Evolutionary conservation across 2,113 vertebrate species (phyloP), one percentile per base, ranked within the genome.

Genomic region (Catharus bicknelli): DNA sequence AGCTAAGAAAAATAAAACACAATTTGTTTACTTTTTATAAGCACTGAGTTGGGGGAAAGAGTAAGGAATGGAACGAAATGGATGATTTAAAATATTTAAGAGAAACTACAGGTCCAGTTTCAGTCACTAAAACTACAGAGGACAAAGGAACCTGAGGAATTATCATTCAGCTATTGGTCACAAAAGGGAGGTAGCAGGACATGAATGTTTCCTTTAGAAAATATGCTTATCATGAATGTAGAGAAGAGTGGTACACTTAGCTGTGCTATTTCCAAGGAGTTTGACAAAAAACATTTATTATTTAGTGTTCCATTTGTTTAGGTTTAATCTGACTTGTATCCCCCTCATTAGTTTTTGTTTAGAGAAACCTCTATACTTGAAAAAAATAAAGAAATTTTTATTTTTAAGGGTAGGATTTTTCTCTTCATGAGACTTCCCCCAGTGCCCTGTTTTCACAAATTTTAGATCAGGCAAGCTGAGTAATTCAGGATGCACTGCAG

Each of bases 11-110:
- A 53, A 45, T 34, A 62, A 77, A 83, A 43, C 36, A 58, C 36
- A 40, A 66, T 90, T 92, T 89, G 18, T 86, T 94, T 82, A 78
- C 58, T 95, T 94, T 93, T 95, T 93, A 70, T 90, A 94, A 92
- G 62, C 90, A 62, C 42, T 90, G 43, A 64, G 0, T 23, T 92
- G 45, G 2, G 7, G 77, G 29, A n/a, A 75, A 76, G 55, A 75
- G 12, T 55, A 75, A 80, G 58, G 7, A 76, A 43, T 5, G 48
- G 17, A 94, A 74, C 29, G 16, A 22, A 93, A 72, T 29, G 25
- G 62, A 61, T 90, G 57, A 93, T 90, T 93, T 78, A 74, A 92
- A 93, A 54, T 91, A 76, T 91, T 90, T 92, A 67, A 81, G 86
- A 92, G 86, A 83, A 88, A 27, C 17, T 59, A 42, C 20, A 59